Evolutionary conservation across 2,113 vertebrate genomes (phyloP).

Genomic region (Excalfactoria chinensis): DNA sequence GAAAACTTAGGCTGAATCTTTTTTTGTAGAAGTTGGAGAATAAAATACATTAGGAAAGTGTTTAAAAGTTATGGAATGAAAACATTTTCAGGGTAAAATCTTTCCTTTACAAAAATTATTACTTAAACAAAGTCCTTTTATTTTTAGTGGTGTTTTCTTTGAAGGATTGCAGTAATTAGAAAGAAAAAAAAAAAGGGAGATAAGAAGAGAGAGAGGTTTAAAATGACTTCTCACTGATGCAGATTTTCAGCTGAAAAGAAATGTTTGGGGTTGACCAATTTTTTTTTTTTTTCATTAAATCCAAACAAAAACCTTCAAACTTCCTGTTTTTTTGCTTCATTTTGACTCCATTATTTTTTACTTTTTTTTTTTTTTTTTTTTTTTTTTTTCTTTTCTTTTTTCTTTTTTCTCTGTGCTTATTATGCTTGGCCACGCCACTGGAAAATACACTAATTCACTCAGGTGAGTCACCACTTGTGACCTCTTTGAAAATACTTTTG

Average conservation of each 20-base stretch:
- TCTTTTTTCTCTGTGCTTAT: background rate
- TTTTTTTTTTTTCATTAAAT: conserved; percentile 47
- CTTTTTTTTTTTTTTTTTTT: background rate
- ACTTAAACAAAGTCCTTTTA: background rate
- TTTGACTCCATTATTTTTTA: conserved; percentile 12
- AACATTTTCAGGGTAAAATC: background rate
- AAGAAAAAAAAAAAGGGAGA: background rate
- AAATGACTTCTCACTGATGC: conserved; percentile 24
- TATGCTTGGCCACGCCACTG: conserved; percentile 47
- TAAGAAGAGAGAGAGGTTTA: background rate
- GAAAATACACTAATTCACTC: conserved; percentile 63
- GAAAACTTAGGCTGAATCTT: background rate
- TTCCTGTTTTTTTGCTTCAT: background rate
- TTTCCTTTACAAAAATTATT: conserved; percentile 4
- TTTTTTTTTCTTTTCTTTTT: background rate
- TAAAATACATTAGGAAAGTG: background rate
- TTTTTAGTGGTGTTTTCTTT: conserved; percentile 33
- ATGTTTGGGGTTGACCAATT: conserved; percentile 28
- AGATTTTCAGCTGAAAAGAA: conserved; percentile 15
- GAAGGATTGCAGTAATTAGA: conserved; percentile 7
- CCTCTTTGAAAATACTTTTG: conserved; percentile 64
- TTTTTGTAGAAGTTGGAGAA: background rate
- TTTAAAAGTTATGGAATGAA: background rate
- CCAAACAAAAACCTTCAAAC: conserved; percentile 47
- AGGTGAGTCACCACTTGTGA: conserved; percentile 63